These are phyloP conservation scores for Melinaea menophilus DNA, from an alignment of 2,888 invertebrate genomes.

Conservation along the genomic window DNA sequence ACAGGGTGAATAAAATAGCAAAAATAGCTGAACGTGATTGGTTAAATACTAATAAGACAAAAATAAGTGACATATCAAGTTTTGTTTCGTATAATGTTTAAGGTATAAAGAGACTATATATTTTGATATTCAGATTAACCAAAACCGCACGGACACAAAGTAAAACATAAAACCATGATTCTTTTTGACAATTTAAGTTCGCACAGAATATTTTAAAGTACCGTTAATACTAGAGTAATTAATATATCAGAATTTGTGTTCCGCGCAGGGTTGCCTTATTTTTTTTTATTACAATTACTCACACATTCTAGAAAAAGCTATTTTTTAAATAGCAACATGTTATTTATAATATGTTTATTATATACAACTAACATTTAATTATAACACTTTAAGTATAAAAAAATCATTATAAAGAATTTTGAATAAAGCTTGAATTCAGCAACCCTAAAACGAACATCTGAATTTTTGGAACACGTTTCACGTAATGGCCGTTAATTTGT, in stretches of 20 bases:
- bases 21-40: too few species aligned
- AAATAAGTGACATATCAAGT: too few species aligned
- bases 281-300: not conserved
- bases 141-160: not conserved
- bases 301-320: not conserved
- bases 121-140: not conserved
- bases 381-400: not conserved
- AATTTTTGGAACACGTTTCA: constrained; percentile 1
- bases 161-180: not conserved
- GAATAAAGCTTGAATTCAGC: not conserved
- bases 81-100: too few species aligned
- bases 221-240: not conserved
- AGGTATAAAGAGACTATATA: not conserved
- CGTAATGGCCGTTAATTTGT: constrained; percentile 6
- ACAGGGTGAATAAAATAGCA: too few species aligned
- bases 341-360: too few species aligned
- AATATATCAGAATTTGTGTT: not conserved
- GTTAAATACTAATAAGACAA: too few species aligned
- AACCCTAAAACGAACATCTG: constrained; percentile 2
- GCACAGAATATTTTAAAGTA: not conserved
- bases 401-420: not conserved
- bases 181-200: not conserved
- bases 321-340: not conserved
- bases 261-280: not conserved
- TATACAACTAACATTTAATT: not conserved